phyloP scores from a whole-genome alignment of 2,888 invertebrate genomes.

The Eubasilissa splendida region DNA sequence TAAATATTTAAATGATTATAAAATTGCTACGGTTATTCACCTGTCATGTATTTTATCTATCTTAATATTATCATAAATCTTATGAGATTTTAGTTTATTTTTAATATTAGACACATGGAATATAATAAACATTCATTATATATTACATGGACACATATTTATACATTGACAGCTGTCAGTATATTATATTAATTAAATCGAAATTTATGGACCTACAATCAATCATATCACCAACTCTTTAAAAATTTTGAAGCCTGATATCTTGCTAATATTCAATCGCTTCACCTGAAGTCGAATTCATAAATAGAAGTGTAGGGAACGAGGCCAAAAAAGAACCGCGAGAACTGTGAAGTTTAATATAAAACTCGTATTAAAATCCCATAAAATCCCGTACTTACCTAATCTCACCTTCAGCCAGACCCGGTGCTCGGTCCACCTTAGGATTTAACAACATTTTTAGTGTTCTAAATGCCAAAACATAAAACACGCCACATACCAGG shows the following conservation, averaged over 20 bases:
- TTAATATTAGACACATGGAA: too few species aligned
- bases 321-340: conserved; percentile 14
- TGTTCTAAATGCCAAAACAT: conserved; percentile 34
- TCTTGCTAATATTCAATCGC: not conserved
- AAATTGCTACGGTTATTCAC: too few species aligned
- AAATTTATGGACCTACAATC: too few species aligned
- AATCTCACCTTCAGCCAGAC: conserved; percentile 10
- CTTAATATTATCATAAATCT: too few species aligned
- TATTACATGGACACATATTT: too few species aligned
- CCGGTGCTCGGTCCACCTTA: conserved; percentile 5
- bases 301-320: conserved; percentile 22
- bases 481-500: conserved; percentile 28
- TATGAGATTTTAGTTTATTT: too few species aligned
- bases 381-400: conserved; percentile 41
- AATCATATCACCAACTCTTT: too few species aligned
- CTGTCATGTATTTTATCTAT: too few species aligned
- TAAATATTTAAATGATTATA: too few species aligned
- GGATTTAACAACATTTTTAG: conserved; percentile 27
- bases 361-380: conserved; percentile 43
- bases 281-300: conserved; percentile 1
- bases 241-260: not conserved
- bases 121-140: too few species aligned
- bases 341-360: conserved; percentile 34
- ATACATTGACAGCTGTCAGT: too few species aligned
- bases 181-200: too few species aligned